Evolutionary conservation across 1,140 invertebrate species (phyloP).

Genomic region (Acromyrmex charruanus): DNA sequence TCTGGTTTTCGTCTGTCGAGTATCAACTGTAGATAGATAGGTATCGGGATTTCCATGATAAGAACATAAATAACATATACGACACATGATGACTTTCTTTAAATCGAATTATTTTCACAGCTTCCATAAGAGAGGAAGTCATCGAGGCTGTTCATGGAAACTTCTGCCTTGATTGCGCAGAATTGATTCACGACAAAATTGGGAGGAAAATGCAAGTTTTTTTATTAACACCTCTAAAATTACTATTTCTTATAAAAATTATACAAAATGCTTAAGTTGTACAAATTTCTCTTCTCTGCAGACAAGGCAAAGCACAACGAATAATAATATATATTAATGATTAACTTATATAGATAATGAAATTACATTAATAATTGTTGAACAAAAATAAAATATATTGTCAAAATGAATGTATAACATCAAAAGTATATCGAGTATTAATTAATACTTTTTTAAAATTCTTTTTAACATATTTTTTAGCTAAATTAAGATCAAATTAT

Average conservation of each 20-base stretch:
- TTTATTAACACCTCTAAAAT: slow-evolving; percentile 6
- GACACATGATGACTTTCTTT: slow-evolving; percentile 21
- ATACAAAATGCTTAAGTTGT: background rate
- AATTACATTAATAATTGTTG: slow-evolving; percentile 4
- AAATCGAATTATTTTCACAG: slow-evolving; percentile 47
- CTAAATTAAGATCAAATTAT: background rate
- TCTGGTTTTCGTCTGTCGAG: slow-evolving; percentile 31
- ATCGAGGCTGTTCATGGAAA: slow-evolving; percentile 18
- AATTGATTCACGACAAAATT: slow-evolving; percentile 41
- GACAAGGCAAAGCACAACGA: slow-evolving; percentile 42
- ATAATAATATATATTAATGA: slow-evolving; percentile 30
- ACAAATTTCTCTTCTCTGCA: background rate
- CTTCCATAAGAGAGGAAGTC: slow-evolving; percentile 18
- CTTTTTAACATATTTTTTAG: background rate
- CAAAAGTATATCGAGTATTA: background rate
- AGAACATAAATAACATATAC: background rate
- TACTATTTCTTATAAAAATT: background rate
- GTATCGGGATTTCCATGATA: slow-evolving; percentile 28
- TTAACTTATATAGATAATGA: slow-evolving; percentile 1
- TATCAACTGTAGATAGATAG: slow-evolving; percentile 21
- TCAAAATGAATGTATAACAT: slow-evolving; percentile 10
- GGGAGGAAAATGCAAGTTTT: slow-evolving; percentile 28
- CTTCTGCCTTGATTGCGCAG: background rate
- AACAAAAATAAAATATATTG: slow-evolving; percentile 4
- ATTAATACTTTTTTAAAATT: slow-evolving; percentile 5